These are phyloP conservation scores for Sisor rabdophorus DNA, from an alignment of 2,113 vertebrate species.

Conservation along the genomic window DNA sequence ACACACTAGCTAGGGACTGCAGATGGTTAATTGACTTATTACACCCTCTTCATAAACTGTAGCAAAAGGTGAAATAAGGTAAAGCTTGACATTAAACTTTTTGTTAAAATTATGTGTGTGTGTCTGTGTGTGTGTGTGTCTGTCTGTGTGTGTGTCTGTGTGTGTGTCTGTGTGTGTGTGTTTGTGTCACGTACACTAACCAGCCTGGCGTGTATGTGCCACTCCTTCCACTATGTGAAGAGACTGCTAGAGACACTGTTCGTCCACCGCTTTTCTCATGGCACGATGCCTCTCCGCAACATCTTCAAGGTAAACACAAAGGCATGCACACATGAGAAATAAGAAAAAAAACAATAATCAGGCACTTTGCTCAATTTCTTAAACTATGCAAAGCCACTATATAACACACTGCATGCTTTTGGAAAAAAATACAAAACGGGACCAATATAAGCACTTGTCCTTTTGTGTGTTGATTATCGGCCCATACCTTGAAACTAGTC, in stretches of 20 bases:
- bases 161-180: neutral
- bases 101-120: neutral
- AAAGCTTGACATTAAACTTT: neutral
- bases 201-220: constrained; percentile 87
- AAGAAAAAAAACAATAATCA: neutral
- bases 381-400: too few species aligned
- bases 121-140: too few species aligned
- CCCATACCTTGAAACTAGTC: neutral
- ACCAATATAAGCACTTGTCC: neutral
- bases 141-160: too few species aligned
- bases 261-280: constrained; percentile 89
- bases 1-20: neutral
- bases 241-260: constrained; percentile 88
- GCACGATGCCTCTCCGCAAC: constrained; percentile 88
- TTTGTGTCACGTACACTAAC: neutral
- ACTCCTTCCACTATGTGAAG: constrained; percentile 88
- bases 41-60: neutral
- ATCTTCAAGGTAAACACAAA: constrained; percentile 81
- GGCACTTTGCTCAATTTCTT: neutral
- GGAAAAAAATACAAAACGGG: neutral
- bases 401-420: too few species aligned
- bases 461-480: neutral
- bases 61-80: neutral
- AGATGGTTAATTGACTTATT: neutral
- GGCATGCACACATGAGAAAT: constrained; percentile 2